Evolutionary conservation across 2,797 vertebrate species (phyloP).

Genomic region (Apogon hyalosoma): DNA sequence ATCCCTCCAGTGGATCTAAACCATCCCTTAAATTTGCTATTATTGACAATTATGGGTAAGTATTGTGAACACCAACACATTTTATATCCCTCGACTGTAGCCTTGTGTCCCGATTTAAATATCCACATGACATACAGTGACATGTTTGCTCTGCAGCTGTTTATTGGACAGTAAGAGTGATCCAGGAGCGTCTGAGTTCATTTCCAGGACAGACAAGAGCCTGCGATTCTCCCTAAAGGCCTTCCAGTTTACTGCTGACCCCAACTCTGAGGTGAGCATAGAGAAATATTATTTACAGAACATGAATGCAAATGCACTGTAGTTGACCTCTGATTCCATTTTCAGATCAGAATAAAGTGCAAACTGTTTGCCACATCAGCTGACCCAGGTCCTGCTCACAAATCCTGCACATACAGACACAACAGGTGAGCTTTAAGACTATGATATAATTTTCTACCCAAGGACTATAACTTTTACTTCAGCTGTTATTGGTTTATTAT

Average conservation of each 20-base stretch:
- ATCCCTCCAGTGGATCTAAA: conserved; percentile 33
- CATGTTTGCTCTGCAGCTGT: conserved; percentile 64
- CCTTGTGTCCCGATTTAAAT: background rate
- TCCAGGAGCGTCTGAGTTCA: conserved; percentile 64
- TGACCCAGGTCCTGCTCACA: conserved; percentile 64
- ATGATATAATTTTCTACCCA: background rate
- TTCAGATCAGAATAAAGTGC: conserved; percentile 78
- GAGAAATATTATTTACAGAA: background rate
- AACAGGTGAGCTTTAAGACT: conserved; percentile 53
- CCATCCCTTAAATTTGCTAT: conserved; percentile 65
- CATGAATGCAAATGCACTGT: background rate
- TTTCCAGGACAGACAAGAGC: conserved; percentile 63
- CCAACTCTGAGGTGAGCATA: conserved; percentile 67
- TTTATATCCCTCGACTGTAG: background rate
- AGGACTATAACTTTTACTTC: background rate
- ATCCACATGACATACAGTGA: background rate
- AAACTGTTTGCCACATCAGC: conserved; percentile 63
- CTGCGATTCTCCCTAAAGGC: conserved; percentile 77
- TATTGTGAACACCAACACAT: background rate
- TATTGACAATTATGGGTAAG: conserved; percentile 82
- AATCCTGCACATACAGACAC: conserved; percentile 78
- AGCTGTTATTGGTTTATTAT: background rate
- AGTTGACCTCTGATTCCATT: background rate
- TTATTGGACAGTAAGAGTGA: conserved; percentile 75
- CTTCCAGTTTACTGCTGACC: conserved; percentile 80